phyloP scores from a whole-genome alignment of 2,797 vertebrate genomes.

The Falco naumanni region DNA sequence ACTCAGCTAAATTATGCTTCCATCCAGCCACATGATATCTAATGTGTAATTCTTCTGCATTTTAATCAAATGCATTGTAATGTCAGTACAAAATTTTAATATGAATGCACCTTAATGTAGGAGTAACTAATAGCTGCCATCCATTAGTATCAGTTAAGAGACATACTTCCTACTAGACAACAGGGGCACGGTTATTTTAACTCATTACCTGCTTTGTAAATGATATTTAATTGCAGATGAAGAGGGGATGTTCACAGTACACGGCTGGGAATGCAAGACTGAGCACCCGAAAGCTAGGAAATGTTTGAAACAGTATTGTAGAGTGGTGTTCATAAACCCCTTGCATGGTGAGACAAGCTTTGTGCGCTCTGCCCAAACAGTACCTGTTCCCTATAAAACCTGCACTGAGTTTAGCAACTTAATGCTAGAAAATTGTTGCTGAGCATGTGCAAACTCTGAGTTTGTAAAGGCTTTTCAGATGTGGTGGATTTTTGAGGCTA shows the following conservation, averaged over 20 bases:
- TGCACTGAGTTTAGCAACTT: background rate
- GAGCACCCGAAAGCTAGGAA: background rate
- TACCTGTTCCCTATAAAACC: background rate
- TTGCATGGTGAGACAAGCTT: background rate
- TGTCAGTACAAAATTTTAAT: slow-evolving; percentile 49
- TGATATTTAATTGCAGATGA: background rate
- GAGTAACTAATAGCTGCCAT: slow-evolving; percentile 52
- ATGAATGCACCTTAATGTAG: slow-evolving; percentile 65
- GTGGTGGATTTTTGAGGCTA: background rate
- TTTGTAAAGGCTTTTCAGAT: background rate
- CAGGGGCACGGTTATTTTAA: background rate
- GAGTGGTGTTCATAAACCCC: background rate
- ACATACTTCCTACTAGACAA: slow-evolving; percentile 16
- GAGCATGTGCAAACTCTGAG: background rate
- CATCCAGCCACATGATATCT: slow-evolving; percentile 48
- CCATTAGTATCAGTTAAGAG: slow-evolving; percentile 40
- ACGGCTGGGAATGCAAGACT: background rate
- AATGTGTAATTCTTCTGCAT: slow-evolving; percentile 55
- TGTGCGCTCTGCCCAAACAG: background rate
- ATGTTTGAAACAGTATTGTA: background rate
- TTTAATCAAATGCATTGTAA: slow-evolving; percentile 64
- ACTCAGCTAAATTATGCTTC: slow-evolving; percentile 55
- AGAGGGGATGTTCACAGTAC: background rate
- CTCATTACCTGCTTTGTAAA: slow-evolving; percentile 54
- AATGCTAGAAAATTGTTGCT: background rate